Percentiles rank a stretch among this genome's conserved stretches.
phyloP scores from a whole-genome alignment of 2,797 vertebrate species.

The Rhinatrema bivittatum region DNA sequence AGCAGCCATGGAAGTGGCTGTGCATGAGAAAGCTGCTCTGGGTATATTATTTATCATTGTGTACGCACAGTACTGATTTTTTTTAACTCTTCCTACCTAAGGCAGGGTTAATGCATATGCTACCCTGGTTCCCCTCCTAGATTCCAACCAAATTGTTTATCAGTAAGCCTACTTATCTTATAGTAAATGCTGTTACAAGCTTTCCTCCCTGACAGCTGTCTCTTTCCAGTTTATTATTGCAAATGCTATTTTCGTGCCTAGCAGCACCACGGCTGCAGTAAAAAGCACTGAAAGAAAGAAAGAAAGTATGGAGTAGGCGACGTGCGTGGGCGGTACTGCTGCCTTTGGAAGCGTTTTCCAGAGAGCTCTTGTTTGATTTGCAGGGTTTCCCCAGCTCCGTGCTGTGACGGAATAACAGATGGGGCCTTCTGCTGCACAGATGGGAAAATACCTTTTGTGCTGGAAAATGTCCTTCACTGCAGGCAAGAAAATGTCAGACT shows the following conservation, averaged over 20 bases:
- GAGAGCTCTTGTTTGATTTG: conserved; percentile 32
- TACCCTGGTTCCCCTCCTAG: no score
- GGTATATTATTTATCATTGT: no score
- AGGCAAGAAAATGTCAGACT: conserved; percentile 5
- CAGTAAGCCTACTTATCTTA: background rate
- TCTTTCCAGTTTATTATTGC: conserved; percentile 24
- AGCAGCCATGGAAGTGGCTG: no score
- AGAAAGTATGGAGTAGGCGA: conserved; percentile 6
- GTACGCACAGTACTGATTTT: no score
- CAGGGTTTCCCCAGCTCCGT: conserved; percentile 43
- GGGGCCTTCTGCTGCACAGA: conserved; percentile 24
- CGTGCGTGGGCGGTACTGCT: conserved; percentile 16
- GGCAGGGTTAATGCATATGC: no score
- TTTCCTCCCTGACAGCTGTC: conserved; percentile 11
- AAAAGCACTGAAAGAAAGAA: conserved; percentile 16
- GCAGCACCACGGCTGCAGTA: conserved; percentile 8
- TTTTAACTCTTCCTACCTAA: no score
- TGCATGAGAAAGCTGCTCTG: no score
- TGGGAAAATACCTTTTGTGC: conserved; percentile 44
- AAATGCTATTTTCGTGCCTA: conserved; percentile 13
- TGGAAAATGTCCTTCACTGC: conserved; percentile 23
- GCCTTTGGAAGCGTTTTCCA: conserved; percentile 34
- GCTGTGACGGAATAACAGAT: conserved; percentile 33
- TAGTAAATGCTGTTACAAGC: background rate
- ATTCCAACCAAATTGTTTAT: background rate